A percentile compares a stretch with the other conserved stretches of the same genome.
These are phyloP conservation scores for Caenorhabditis imperialis DNA, from an alignment of 2,888 invertebrate genomes.

Conservation along the genomic window DNA sequence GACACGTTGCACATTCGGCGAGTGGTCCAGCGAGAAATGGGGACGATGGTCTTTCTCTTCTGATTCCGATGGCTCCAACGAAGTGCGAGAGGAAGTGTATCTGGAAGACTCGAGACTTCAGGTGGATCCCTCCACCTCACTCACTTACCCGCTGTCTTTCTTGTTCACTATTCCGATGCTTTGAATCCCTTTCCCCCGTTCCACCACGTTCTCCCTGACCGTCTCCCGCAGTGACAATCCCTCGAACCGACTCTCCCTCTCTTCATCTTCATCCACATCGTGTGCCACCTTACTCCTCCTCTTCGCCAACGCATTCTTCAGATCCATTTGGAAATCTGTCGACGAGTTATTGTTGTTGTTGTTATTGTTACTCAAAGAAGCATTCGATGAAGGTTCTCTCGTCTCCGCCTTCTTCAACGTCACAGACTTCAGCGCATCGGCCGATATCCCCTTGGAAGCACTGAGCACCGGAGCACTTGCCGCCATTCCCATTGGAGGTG, in stretches of 20 bases:
- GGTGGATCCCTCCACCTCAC: background rate
- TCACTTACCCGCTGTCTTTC: constrained; percentile 76
- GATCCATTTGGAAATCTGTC: constrained; percentile 77
- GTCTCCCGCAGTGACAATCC: constrained; percentile 77
- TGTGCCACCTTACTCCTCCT: constrained; percentile 74
- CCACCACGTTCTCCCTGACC: constrained; percentile 75
- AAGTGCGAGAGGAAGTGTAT: constrained; percentile 78
- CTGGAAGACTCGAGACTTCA: constrained; percentile 49
- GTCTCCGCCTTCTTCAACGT: constrained; percentile 51
- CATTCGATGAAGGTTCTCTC: constrained; percentile 20
- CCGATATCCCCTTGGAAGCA: constrained; percentile 54
- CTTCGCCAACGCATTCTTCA: constrained; percentile 76
- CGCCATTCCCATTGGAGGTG: constrained; percentile 57
- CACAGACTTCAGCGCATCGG: constrained; percentile 58
- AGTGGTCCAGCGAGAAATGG: constrained; percentile 58
- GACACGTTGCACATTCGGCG: constrained; percentile 69
- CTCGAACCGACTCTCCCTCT: constrained; percentile 66
- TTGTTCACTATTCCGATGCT: constrained; percentile 74
- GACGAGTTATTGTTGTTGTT: constrained; percentile 46
- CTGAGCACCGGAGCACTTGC: constrained; percentile 45
- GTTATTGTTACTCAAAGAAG: constrained; percentile 42
- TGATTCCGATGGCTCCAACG: constrained; percentile 77
- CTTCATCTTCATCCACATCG: constrained; percentile 73
- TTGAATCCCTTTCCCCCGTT: constrained; percentile 56
- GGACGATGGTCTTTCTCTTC: constrained; percentile 65